A percentile compares a stretch with the other conserved stretches of the same genome.
Conservation (phyloP, 1,140 invertebrate genomes). For the Trypoxylus dichotomus region DNA sequence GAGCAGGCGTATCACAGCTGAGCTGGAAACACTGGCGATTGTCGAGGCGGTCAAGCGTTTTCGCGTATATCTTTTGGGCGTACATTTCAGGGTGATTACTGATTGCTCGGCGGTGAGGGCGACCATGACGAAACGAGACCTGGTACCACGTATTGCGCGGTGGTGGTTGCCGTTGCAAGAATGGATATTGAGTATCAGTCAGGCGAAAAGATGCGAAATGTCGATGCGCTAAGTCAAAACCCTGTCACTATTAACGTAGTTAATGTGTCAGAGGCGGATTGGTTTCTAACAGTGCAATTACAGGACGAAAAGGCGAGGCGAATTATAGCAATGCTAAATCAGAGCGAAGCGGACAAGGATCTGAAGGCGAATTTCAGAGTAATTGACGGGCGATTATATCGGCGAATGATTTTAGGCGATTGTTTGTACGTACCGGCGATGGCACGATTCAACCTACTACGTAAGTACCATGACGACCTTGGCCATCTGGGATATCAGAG, state of each 20-base stretch:
- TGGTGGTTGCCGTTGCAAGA: no score
- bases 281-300: constrained; percentile 11
- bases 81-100: constrained; percentile 48
- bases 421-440: background rate
- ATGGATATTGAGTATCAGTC: constrained; percentile 31
- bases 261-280: no score
- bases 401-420: background rate
- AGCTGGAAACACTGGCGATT: constrained; percentile 42
- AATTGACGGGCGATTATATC: background rate
- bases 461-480: no score
- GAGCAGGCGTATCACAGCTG: constrained; percentile 30
- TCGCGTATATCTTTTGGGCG: constrained; percentile 49
- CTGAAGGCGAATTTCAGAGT: background rate
- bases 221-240: background rate
- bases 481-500: no score
- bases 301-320: no score
- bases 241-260: no score
- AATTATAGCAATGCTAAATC: background rate
- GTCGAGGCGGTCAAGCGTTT: constrained; percentile 31
- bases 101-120: constrained; percentile 44
- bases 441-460: background rate
- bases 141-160: constrained; percentile 35
- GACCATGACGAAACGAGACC: constrained; percentile 37
- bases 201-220: background rate
- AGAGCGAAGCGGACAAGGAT: background rate